Conservation (phyloP, 1,140 invertebrate genomes). For the Apolygus lucorum region DNA sequence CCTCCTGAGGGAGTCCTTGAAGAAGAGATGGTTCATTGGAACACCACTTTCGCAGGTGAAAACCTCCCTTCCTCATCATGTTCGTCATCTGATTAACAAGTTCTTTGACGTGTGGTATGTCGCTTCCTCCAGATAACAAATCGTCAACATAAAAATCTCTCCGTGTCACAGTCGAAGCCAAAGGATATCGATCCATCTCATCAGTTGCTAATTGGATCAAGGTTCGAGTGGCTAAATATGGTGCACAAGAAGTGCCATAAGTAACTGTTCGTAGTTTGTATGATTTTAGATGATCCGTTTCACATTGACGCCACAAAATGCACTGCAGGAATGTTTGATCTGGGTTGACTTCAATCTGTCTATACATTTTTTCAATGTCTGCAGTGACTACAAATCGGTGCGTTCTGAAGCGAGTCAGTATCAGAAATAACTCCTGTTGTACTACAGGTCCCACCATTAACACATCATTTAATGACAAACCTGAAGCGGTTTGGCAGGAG, state of each 20-base stretch:
- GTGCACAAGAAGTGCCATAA: constrained; percentile 37
- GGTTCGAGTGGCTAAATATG: constrained; percentile 37
- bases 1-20: neutral
- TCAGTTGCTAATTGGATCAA: constrained; percentile 36
- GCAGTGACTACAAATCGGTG: constrained; percentile 38
- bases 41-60: constrained; percentile 30
- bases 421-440: constrained; percentile 38
- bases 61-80: constrained; percentile 27
- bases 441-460: constrained; percentile 40
- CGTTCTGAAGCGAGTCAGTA: constrained; percentile 40
- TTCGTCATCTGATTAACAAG: constrained; percentile 24
- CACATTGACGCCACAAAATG: constrained; percentile 30
- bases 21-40: neutral
- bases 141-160: constrained; percentile 44
- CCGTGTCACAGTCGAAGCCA: constrained; percentile 32
- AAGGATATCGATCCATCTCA: constrained; percentile 30
- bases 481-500: constrained; percentile 3
- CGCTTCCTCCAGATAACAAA: constrained; percentile 36
- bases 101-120: constrained; percentile 26
- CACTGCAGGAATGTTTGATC: constrained; percentile 23
- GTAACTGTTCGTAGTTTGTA: constrained; percentile 37
- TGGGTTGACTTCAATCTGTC: constrained; percentile 34
- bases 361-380: constrained; percentile 42
- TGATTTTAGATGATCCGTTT: constrained; percentile 25
- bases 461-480: constrained; percentile 40